Conservation (phyloP, 2,797 vertebrate genomes). For the Hyperoplus lanceolatus region DNA sequence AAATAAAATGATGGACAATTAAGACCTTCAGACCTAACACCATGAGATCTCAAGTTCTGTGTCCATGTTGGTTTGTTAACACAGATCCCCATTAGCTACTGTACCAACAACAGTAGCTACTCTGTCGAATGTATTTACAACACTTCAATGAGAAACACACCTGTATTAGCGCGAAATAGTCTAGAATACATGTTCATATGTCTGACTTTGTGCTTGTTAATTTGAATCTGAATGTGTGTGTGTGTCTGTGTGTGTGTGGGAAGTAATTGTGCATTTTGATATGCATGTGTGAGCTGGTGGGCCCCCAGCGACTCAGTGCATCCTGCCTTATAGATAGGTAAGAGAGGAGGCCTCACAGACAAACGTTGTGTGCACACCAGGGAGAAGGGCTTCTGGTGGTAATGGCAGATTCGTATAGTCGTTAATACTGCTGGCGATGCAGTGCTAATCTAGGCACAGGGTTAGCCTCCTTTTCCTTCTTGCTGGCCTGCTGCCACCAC, state of each 20-base stretch:
- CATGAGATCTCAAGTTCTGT: neutral
- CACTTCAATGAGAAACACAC: no score
- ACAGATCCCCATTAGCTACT: no score
- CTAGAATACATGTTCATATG: neutral
- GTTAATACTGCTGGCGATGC: conserved; percentile 79
- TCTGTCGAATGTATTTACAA: no score
- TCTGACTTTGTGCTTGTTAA: conserved; percentile 54
- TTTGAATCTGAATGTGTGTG: conserved; percentile 18
- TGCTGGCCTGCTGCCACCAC: conserved; percentile 23
- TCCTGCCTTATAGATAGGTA: conserved; percentile 14
- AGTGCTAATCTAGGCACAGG: conserved; percentile 77
- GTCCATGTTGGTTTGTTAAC: no score
- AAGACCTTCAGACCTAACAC: conserved; percentile 7
- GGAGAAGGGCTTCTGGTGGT: conserved; percentile 67
- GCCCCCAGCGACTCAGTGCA: conserved; percentile 27
- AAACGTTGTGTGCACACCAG: conserved; percentile 26
- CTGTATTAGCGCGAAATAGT: neutral
- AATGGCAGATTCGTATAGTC: conserved; percentile 65
- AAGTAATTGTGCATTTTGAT: conserved; percentile 32
- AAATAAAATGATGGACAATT: conserved; percentile 21
- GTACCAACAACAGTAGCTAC: no score
- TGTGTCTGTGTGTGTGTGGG: neutral
- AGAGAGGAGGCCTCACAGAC: conserved; percentile 42
- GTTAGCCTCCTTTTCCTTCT: conserved; percentile 46
- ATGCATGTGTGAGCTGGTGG: conserved; percentile 35